Evolutionary conservation across 2,797 vertebrate genomes (phyloP).

Genomic region (Xenentodon cancila): DNA sequence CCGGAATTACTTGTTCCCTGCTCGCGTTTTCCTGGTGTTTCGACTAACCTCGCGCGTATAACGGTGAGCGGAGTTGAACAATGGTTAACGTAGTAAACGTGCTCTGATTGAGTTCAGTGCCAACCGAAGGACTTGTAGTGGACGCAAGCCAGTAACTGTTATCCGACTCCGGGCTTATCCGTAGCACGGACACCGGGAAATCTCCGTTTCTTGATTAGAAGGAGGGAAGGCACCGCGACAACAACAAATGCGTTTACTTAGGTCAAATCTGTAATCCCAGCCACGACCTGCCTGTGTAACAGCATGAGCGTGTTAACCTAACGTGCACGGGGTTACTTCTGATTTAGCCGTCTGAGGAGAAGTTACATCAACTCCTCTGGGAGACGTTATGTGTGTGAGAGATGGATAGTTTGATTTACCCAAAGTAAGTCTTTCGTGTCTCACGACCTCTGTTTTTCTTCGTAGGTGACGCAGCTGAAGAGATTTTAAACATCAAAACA

Average conservation of each 20-base stretch:
- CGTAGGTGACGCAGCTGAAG: constrained; percentile 26
- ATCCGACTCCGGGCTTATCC: constrained; percentile 31
- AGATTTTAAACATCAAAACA: constrained; percentile 16
- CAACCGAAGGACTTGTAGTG: too few relatives aligned
- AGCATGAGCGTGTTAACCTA: constrained; percentile 28
- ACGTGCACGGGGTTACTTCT: constrained; percentile 26
- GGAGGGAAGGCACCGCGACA: background rate
- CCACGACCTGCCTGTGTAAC: constrained; percentile 50
- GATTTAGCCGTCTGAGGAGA: constrained; percentile 23
- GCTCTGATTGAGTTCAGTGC: constrained; percentile 7
- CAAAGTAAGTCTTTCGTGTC: background rate
- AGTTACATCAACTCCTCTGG: constrained; percentile 6
- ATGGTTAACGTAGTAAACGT: constrained; percentile 17
- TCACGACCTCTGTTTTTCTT: constrained; percentile 2
- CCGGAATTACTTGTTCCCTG: background rate
- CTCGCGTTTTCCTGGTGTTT: constrained; percentile 4
- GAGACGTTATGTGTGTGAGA: constrained; percentile 2
- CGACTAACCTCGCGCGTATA: background rate
- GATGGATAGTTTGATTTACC: background rate
- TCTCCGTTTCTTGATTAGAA: constrained; percentile 2
- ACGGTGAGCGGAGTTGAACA: background rate
- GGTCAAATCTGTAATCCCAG: constrained; percentile 68
- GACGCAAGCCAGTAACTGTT: background rate
- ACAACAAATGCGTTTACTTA: constrained; percentile 18
- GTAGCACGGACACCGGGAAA: background rate